Percentiles rank a stretch among this genome's conserved stretches.
Evolutionary conservation across 2,797 vertebrate genomes (phyloP).

Genomic region (Acanthurus leucopareius): DNA sequence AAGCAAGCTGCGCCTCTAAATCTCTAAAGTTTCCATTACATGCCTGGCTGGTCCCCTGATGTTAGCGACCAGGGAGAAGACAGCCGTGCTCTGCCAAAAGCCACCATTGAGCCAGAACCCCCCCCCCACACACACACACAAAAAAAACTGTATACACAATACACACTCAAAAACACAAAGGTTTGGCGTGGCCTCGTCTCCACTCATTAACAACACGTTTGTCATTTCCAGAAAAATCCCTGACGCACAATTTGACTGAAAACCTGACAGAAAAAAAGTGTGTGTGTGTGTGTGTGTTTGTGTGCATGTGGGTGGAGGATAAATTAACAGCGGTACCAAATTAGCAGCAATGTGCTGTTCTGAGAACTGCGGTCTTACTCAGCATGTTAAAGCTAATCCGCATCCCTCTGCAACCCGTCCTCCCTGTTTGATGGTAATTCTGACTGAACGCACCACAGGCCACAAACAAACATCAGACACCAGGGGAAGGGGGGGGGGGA

Average conservation of each 20-base stretch:
- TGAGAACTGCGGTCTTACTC: constrained; percentile 69
- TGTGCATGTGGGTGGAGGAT: constrained; percentile 58
- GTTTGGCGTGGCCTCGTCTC: constrained; percentile 54
- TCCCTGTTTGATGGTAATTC: constrained; percentile 71
- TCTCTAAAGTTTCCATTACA: constrained; percentile 83
- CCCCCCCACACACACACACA: constrained; percentile 45
- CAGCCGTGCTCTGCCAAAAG: constrained; percentile 68
- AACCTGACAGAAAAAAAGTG: constrained; percentile 54
- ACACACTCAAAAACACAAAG: constrained; percentile 49
- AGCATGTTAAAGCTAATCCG: constrained; percentile 74
- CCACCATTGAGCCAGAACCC: constrained; percentile 69
- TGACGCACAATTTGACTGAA: constrained; percentile 59
- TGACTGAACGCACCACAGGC: constrained; percentile 71
- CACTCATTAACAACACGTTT: constrained; percentile 68
- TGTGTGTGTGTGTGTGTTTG: constrained; percentile 43
- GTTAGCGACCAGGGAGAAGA: constrained; percentile 70
- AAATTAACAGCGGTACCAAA: constrained; percentile 78
- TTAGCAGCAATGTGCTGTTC: constrained; percentile 74
- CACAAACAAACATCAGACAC: constrained; percentile 65
- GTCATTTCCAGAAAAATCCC: constrained; percentile 76
- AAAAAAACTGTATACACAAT: constrained; percentile 48
- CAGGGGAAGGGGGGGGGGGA: constrained; percentile 25
- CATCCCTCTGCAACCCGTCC: constrained; percentile 55
- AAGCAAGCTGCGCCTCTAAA: constrained; percentile 78
- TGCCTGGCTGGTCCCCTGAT: constrained; percentile 78